Conservation (phyloP, 2,888 invertebrate species). For the Sminthurides aquaticus region DNA sequence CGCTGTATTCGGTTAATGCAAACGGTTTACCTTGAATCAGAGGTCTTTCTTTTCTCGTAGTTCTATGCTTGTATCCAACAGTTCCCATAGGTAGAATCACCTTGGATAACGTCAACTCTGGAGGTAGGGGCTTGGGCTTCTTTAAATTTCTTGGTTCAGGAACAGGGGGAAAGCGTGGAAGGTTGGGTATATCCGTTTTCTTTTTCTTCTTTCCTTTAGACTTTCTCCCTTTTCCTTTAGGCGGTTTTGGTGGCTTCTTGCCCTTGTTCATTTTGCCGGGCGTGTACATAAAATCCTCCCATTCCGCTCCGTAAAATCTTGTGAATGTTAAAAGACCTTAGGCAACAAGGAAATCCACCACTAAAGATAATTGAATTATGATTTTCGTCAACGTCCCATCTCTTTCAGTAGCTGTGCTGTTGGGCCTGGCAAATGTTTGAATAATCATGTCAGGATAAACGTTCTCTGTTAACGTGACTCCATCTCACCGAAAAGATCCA, state of each 20-base stretch:
- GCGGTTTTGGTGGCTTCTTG: constrained; percentile 18
- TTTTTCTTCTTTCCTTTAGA: constrained; percentile 25
- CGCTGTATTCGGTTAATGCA: no score
- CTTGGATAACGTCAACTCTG: background rate
- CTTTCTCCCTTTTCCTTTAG: constrained; percentile 18
- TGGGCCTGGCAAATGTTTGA: no score
- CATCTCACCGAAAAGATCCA: constrained; percentile 37
- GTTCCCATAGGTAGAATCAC: constrained; percentile 10
- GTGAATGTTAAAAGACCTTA: constrained; percentile 39
- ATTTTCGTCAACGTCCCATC: background rate
- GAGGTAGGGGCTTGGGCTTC: constrained; percentile 3
- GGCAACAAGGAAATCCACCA: background rate
- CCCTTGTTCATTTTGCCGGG: constrained; percentile 30
- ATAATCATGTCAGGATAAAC: no score
- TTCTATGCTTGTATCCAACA: constrained; percentile 7
- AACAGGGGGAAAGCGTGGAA: constrained; percentile 34
- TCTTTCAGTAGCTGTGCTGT: no score
- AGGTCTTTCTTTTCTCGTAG: constrained; percentile 18
- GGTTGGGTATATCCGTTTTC: constrained; percentile 29
- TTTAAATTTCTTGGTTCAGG: constrained; percentile 6
- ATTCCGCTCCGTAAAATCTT: constrained; percentile 34
- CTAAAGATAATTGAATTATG: background rate
- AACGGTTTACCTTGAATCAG: constrained; percentile 6
- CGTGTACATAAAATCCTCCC: constrained; percentile 38
- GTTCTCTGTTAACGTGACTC: no score